These are phyloP conservation scores for Euura saliciscinereae DNA, from an alignment of 1,140 invertebrate genomes.

Conservation along the genomic window DNA sequence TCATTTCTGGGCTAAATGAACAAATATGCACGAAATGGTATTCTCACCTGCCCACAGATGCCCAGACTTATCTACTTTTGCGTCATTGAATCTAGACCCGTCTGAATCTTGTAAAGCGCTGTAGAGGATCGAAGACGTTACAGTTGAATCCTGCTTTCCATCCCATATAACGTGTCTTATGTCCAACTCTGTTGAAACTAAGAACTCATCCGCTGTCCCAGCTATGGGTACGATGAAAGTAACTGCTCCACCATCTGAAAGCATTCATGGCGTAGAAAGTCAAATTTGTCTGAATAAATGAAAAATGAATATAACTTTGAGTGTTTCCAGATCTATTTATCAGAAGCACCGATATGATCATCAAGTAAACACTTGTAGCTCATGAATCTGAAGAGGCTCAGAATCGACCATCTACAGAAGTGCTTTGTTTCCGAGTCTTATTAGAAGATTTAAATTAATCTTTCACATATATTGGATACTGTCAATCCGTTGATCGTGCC, in stretches of 20 bases:
- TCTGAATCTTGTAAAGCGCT: slow-evolving; percentile 9
- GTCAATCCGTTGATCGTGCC: too few relatives aligned
- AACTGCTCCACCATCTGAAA: slow-evolving; percentile 13
- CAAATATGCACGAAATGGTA: background rate
- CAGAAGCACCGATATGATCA: background rate
- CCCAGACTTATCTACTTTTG: slow-evolving; percentile 14
- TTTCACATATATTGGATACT: too few relatives aligned
- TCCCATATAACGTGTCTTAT: slow-evolving; percentile 20
- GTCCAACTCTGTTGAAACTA: slow-evolving; percentile 18
- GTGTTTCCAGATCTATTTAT: background rate
- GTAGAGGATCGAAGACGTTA: slow-evolving; percentile 19
- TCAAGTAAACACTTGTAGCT: too few relatives aligned
- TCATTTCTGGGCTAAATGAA: too few relatives aligned
- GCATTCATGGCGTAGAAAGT: background rate
- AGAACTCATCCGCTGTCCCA: slow-evolving; percentile 14
- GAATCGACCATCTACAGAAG: too few relatives aligned
- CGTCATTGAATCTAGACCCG: slow-evolving; percentile 19
- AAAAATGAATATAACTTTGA: slow-evolving; percentile 6
- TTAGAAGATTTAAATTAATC: too few relatives aligned
- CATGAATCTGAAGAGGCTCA: too few relatives aligned
- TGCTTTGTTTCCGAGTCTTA: too few relatives aligned
- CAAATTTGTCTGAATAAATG: slow-evolving; percentile 8
- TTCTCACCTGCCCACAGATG: slow-evolving; percentile 8
- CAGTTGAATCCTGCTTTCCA: slow-evolving; percentile 10
- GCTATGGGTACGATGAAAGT: slow-evolving; percentile 17